A percentile compares a stretch with the other conserved stretches of the same genome.
Evolutionary conservation across 2,888 invertebrate genomes (phyloP).

Genomic region (Apotomis betuletana): DNA sequence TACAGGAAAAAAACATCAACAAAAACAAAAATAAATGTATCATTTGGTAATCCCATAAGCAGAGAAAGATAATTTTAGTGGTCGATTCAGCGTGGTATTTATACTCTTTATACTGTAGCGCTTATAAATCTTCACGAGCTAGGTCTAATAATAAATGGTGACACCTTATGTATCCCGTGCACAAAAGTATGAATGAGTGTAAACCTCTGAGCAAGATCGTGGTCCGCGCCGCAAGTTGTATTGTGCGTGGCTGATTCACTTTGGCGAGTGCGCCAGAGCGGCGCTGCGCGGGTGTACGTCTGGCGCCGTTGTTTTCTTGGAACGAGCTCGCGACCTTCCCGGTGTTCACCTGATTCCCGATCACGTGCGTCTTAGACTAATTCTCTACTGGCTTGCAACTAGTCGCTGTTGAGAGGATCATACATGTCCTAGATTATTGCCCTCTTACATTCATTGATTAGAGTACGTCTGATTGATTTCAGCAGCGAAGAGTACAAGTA

Average conservation of each 20-base stretch:
- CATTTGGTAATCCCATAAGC: conserved; percentile 29
- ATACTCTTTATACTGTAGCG: conserved; percentile 1
- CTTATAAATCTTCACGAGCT: conserved; percentile 20
- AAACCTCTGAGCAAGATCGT: conserved; percentile 32
- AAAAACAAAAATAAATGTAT: conserved; percentile 18
- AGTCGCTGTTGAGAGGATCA: conserved; percentile 79
- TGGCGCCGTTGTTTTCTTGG: conserved; percentile 73
- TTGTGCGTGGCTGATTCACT: conserved; percentile 58
- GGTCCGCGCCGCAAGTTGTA: conserved; percentile 49
- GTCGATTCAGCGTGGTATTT: conserved; percentile 21
- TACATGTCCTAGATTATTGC: conserved; percentile 44
- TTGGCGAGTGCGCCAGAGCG: conserved; percentile 54
- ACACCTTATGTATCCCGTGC: conserved; percentile 28
- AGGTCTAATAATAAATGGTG: conserved; percentile 34
- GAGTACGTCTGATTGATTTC: conserved; percentile 72
- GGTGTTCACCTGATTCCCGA: conserved; percentile 65
- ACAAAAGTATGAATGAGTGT: conserved; percentile 35
- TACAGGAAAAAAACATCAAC: conserved; percentile 9
- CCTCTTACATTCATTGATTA: conserved; percentile 24
- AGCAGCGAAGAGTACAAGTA: conserved; percentile 83
- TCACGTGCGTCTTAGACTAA: conserved; percentile 68
- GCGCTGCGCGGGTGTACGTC: conserved; percentile 54
- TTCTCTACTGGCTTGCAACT: conserved; percentile 70
- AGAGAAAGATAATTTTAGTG: conserved; percentile 25
- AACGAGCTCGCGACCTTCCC: conserved; percentile 71